phyloP scores from a whole-genome alignment of 2,797 vertebrate species.

The Chaunax sp. region DNA sequence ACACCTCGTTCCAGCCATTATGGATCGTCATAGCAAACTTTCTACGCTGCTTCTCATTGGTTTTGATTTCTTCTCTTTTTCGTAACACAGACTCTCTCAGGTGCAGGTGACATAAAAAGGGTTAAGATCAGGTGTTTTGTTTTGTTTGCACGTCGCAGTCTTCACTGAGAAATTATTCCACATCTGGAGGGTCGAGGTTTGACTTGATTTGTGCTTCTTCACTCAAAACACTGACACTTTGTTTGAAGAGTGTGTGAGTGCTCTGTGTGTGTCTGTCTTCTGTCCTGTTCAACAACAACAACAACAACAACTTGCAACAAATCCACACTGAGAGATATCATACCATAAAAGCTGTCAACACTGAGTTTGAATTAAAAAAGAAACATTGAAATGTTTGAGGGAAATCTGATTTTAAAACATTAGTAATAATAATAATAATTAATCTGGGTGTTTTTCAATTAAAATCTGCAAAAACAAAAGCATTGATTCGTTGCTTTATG shows the following conservation, averaged over 20 bases:
- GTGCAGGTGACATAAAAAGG: constrained; percentile 71
- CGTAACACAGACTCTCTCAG: constrained; percentile 23
- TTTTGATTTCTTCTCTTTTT: constrained; percentile 62
- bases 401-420: no score
- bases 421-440: no score
- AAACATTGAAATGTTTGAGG: no score
- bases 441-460: no score
- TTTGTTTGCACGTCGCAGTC: constrained; percentile 60
- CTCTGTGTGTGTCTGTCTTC: no score
- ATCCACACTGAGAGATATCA: no score
- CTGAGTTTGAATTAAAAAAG: no score
- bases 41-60: constrained; percentile 30
- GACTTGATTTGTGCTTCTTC: constrained; percentile 61
- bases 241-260: constrained; percentile 21
- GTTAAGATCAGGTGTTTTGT: constrained; percentile 72
- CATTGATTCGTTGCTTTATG: no score
- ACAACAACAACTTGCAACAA: no score
- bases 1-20: constrained; percentile 65
- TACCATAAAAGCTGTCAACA: no score
- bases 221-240: constrained; percentile 36
- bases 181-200: constrained; percentile 54
- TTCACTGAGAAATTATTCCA: constrained; percentile 42
- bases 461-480: no score
- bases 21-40: constrained; percentile 66
- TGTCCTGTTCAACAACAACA: no score